A percentile compares a stretch with the other conserved stretches of the same genome.
These are phyloP conservation scores for Poeciliopsis paucimaculata DNA, from an alignment of 2,797 vertebrate species.

Conservation along the genomic window DNA sequence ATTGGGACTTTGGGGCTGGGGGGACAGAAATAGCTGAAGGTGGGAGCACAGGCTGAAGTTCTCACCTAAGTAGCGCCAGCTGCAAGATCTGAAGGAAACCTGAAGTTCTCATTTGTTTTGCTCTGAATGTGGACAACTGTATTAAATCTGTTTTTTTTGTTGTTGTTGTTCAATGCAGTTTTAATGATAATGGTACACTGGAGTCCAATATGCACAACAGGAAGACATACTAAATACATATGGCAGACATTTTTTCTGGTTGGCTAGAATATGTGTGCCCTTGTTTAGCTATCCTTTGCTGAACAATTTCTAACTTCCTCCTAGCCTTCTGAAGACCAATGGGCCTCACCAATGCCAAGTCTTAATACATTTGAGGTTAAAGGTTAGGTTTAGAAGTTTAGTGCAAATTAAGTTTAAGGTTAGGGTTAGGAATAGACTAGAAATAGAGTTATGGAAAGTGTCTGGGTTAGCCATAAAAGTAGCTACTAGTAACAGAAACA, in stretches of 20 bases:
- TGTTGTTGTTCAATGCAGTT: not conserved
- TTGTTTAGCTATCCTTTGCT: no score
- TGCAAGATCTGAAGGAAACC: conserved; percentile 49
- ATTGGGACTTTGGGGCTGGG: conserved; percentile 61
- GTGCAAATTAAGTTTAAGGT: no score
- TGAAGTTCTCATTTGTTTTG: conserved; percentile 19
- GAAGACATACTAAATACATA: conserved; percentile 4
- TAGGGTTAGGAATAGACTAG: no score
- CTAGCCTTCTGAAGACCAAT: no score
- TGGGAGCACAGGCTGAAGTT: conserved; percentile 67
- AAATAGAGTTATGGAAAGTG: no score
- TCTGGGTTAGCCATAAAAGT: no score
- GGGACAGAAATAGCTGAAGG: conserved; percentile 65
- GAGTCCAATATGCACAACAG: conserved; percentile 1
- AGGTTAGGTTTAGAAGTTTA: no score
- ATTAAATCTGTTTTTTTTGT: conserved; percentile 1
- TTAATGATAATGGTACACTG: conserved; percentile 5
- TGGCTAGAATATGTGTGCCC: not conserved
- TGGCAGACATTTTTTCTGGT: not conserved
- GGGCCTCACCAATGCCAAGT: no score
- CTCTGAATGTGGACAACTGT: conserved; percentile 14
- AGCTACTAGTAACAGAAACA: no score
- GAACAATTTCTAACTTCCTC: no score
- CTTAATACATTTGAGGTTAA: no score
- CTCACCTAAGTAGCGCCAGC: conserved; percentile 67